Base-by-base conservation (phyloP, 1,140 invertebrate species). In the Camponotus vicinus region DNA sequence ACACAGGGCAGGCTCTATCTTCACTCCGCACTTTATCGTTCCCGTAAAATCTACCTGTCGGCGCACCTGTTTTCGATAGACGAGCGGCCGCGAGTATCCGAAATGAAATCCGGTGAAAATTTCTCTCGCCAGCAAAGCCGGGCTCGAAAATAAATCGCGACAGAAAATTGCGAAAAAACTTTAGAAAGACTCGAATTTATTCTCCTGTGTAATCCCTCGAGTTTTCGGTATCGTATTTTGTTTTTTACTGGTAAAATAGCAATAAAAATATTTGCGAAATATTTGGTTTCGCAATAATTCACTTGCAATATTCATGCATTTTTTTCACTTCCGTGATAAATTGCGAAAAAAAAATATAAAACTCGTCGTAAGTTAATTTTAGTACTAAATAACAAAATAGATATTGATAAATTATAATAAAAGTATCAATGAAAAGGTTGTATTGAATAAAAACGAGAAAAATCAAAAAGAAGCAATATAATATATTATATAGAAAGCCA, bases 21-120 rank as follows among this genome's bases (percentile, higher is more conserved):
- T 88, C 75, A 73, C 70, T 70, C 40, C 8, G 52, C 13, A 21
- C 59, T 89, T 89, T 86, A 89, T 89, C 64, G 70, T 59, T 3
- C 55, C 69, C 63, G 70, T 89, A 88, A 88, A 86, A 18, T 76
- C 57, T 13, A 69, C 37, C 66, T 70, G 34, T 70, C 37, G 21
- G 52, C 32, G 42, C 27, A 61, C 42, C 75, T 75, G 79, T 75
- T 75, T 61, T 75, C 79, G 69, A 73, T 83, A 75, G 27, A 2
- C 55, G 37, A 71, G 66, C 37, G 34, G 45, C 4, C 21, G 27
- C 37, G 11, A 42, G 8, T 27, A 52, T 34, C 13, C 49, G 45
- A 63, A 32, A 69, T 42, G 21, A 21, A 52, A 27, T 27, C 37
- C 69, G 27, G 18, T 21, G 32, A 63, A 61, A 61, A 75, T 37